Base-by-base conservation (phyloP, 2,888 invertebrate species). In the Oegoconia quadripuncta region DNA sequence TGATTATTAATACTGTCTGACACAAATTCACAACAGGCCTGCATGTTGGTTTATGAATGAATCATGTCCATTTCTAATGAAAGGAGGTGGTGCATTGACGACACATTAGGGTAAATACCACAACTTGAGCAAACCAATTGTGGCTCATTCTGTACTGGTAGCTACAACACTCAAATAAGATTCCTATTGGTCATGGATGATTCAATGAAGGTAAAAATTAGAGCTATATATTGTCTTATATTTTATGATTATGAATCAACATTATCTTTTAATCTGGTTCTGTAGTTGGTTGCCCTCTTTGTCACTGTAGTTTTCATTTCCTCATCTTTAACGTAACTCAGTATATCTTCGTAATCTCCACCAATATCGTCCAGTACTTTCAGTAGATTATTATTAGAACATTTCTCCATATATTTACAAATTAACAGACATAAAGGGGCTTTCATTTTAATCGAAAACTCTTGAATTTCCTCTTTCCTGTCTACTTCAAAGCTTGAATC, bases 341-440 rank as follows among this genome's bases (percentile, higher is more conserved):
- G 25, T 38, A 86, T 74, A 37, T 63, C 59, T 37, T 76, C 74
- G 54, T 69, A 79, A 45, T 84, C 64, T 15, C 44, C 38, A 2
- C 59, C 61, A 6, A 81, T 59, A 23, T 54, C 44, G 53, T 80
- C 72, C 20, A 84, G 42, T 1, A 65, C 67, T 40, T 59, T 59
- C 0, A 64, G 30, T n/a, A 83, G 50, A 30, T 75, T 56, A 0
- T 59, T 59, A 16, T 78, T 64, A 8, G 67, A 56, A 59, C 83
- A 82, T 37, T 69, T 69, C 14, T 65, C 55, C 47, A 87, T 46
- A 45, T 82, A 86, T 16, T 54, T 56, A 50, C 75, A 74, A 34
- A 84, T 66, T 11, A 81, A 48, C 12, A 44, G 57, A 33, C 73
- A 60, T 26, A 84, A 41, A 1, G 72, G 65, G 6, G 61, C 48